Evolutionary conservation across 2,797 vertebrate genomes (phyloP), one percentile per base, ranked within the genome.

Genomic region (Zenarchopterus dispar): DNA sequence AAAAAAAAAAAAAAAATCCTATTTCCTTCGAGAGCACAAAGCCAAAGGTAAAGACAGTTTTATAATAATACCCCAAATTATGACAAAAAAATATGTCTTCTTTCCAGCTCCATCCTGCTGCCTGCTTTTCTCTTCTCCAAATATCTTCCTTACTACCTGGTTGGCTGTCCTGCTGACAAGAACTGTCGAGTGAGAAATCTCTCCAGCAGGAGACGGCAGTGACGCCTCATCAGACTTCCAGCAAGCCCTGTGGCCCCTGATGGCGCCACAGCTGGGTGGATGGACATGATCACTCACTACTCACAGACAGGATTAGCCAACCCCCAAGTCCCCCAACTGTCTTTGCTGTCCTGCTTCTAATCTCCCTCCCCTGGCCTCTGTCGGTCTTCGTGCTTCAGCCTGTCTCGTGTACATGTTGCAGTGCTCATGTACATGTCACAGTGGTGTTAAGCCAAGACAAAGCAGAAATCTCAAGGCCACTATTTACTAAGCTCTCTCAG

Each of bases 141-240:
- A 59, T 46, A 60, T 50, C 23, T 31, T 45, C 24, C 56, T 58
- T 70, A 47, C 70, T 67, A 79, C 85, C 84, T 86, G 75, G 63
- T 62, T 70, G 81, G 73, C 65, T 66, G 75, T 85, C 62, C 67
- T 51, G 69, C 74, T 89, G 88, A 85, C 84, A 78, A 70, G 77
- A 73, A 78, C 74, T 73, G 80, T 73, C 54, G 73, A 86, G 79
- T 83, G 87, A 91, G 83, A 84, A 78, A 85, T 89, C 81, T 82
- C 82, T 87, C 78, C 74, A 43, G 76, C 81, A 84, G 80, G 81
- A 85, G 87, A 87, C 84, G 65, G 72, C 66, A 57, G 89, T 85
- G 91, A 92, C 62, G 87, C 90, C 90, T 94, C 91, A 93, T 93
- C 91, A 92, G 88, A 87, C 87, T 91, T 88, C 68, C 86, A 91